These are phyloP conservation scores for Busseola fusca DNA, from an alignment of 2,888 invertebrate genomes.

Conservation along the genomic window DNA sequence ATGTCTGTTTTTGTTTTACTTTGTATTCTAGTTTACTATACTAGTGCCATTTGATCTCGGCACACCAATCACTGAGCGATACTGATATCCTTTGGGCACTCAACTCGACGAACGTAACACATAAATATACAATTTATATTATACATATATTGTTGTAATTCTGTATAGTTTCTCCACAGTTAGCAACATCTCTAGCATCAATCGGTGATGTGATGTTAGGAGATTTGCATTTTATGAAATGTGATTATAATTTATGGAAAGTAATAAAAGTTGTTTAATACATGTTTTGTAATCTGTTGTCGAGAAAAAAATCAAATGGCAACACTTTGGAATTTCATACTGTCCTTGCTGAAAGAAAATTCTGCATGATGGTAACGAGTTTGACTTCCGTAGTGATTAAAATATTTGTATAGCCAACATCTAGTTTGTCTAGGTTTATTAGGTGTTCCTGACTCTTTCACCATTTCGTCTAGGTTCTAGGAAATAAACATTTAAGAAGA, in stretches of 20 bases:
- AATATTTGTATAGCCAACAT: background rate
- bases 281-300: background rate
- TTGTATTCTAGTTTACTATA: background rate
- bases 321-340: background rate
- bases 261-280: background rate
- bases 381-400: background rate
- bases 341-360: background rate
- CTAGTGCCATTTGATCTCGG: conserved; percentile 36
- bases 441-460: background rate
- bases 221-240: background rate
- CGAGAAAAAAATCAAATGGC: background rate
- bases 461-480: background rate
- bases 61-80: conserved; percentile 12
- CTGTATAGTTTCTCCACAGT: conserved; percentile 6
- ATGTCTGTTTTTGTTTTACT: conserved; percentile 13
- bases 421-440: background rate
- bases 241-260: background rate
- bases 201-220: too few relatives aligned
- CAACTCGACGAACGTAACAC: conserved; percentile 7
- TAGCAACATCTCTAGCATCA: background rate
- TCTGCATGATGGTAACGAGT: background rate
- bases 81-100: conserved; percentile 28
- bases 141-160: background rate
- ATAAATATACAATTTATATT: background rate
- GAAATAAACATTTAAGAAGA: background rate